Base-by-base conservation (phyloP, 2,113 vertebrate species). In the Abramis brama region DNA sequence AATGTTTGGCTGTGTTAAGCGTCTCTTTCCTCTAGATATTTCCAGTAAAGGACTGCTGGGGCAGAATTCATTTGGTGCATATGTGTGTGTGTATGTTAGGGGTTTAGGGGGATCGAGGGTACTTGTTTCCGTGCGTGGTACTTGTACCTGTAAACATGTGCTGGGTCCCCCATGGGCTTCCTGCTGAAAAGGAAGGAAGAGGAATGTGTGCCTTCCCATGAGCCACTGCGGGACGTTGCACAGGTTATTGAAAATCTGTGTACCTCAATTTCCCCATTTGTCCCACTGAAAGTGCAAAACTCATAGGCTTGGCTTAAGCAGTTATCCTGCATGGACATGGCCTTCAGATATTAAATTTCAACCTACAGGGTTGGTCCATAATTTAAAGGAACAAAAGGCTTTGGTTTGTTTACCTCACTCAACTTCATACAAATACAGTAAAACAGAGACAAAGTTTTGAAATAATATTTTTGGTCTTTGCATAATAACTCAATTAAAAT, bases 251-350 rank as follows among this genome's bases (percentile, higher is more conserved):
- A 94, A 96, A 94, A 93, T 93, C 91, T 92, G 91, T 95, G 91
- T 94, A 93, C 91, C 92, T 92, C 89, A 91, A 94, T 93, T 93
- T 93, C 92, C 91, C 92, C 92, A 93, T 95, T 94, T 95, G 95
- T 96, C 93, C 95, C 95, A 94, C 94, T 95, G 96, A 95, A 95
- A 94, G 95, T 93, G 94, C 87, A 85, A 91, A 88, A 86, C 94
- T 94, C 90, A 94, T 92, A 92, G 90, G 91, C 90, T 92, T 89
- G 94, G 92, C 92, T 92, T 90, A 93, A 94, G 95, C 94, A 96
- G 94, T 96, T 94, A 96, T 94, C 93, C 93, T 95, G 95, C 93
- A 95, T 93, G 94, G 92, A 93, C 59, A 89, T 93, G 93, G 23
- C 89, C 90, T 93, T 94, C 90, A 92, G 92, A 94, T 94, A 94